These are phyloP conservation scores for Lethenteron camtschaticum DNA, from an alignment of 2,113 vertebrate genomes.

Conservation along the genomic window DNA sequence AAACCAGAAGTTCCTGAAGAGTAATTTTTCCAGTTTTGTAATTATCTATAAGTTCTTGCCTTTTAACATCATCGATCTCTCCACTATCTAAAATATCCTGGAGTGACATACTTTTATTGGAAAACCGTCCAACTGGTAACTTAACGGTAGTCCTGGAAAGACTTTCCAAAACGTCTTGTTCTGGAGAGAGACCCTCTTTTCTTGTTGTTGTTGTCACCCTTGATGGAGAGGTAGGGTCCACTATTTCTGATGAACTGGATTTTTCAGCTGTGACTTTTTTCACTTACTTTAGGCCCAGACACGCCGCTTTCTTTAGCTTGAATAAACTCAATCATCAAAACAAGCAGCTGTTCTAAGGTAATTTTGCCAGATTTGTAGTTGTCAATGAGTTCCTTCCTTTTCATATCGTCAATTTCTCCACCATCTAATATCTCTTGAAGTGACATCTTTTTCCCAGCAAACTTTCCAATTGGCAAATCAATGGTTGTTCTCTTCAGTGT, in stretches of 20 bases:
- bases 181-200: no score
- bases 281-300: no score
- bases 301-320: no score
- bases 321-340: no score
- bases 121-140: no score
- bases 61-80: conserved; percentile 30
- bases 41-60: conserved; percentile 15
- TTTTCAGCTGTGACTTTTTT: no score
- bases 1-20: conserved; percentile 13
- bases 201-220: no score
- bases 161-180: no score
- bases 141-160: no score
- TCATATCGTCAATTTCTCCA: conserved; percentile 33
- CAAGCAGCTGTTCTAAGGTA: not conserved
- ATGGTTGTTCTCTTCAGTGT: conserved; percentile 13
- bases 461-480: not conserved
- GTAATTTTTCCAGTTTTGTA: conserved; percentile 12
- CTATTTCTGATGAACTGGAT: no score
- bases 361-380: conserved; percentile 5
- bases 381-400: conserved; percentile 2
- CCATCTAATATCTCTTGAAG: conserved; percentile 51
- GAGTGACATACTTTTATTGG: not conserved
- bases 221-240: no score
- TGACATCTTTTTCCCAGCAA: not conserved
- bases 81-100: conserved; percentile 56